Percentiles rank a stretch among this genome's conserved stretches.
Evolutionary conservation across 2,888 invertebrate species (phyloP).

Genomic region (Apamea monoglypha): DNA sequence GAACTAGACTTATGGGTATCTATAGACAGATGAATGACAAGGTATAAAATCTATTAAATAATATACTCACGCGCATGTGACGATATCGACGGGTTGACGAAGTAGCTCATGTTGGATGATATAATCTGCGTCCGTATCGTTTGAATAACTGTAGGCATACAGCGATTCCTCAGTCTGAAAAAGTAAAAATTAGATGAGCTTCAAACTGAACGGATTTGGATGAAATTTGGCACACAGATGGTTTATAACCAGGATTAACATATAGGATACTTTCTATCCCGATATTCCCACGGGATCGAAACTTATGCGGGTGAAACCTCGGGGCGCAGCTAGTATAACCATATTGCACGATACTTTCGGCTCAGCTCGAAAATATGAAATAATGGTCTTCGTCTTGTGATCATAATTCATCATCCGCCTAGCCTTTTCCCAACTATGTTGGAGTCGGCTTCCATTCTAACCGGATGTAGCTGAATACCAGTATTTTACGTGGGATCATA

Average conservation of each 20-base stretch:
- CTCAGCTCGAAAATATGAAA: not conserved
- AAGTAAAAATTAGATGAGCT: not conserved
- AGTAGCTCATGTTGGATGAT: slow-evolving; percentile 34
- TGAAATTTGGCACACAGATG: too few relatives aligned
- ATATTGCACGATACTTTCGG: not conserved
- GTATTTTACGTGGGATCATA: not conserved
- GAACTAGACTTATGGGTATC: too few relatives aligned
- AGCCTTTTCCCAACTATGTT: not conserved
- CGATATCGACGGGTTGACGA: slow-evolving; percentile 21
- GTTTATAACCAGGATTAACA: too few relatives aligned
- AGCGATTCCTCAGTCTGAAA: slow-evolving; percentile 22
- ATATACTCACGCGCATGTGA: slow-evolving; percentile 48
- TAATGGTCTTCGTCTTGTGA: not conserved
- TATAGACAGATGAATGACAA: not conserved
- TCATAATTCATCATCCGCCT: not conserved
- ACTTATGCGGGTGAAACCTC: too few relatives aligned
- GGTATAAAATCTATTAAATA: not conserved
- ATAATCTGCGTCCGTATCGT: slow-evolving; percentile 3
- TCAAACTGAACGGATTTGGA: too few relatives aligned
- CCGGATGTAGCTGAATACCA: not conserved
- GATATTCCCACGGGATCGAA: too few relatives aligned
- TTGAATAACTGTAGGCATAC: not conserved
- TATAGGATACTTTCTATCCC: too few relatives aligned
- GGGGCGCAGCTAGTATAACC: too few relatives aligned
- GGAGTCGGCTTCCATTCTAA: too few relatives aligned